A percentile compares a stretch with the other conserved stretches of the same genome.
phyloP scores from a whole-genome alignment of 2,113 vertebrate species.

The Alectura lathami region DNA sequence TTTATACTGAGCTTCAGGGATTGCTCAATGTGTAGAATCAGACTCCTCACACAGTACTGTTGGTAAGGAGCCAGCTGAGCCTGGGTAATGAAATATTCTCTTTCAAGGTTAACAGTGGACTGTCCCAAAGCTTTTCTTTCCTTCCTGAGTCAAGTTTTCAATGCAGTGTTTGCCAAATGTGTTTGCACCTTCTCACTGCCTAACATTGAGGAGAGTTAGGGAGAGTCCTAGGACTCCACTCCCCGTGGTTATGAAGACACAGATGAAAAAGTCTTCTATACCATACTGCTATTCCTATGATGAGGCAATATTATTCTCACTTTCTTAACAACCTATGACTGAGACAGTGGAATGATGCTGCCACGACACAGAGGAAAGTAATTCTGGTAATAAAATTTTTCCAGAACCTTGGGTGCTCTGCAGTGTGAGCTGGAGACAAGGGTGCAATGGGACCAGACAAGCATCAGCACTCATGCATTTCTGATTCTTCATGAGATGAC shows the following conservation, averaged over 20 bases:
- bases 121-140: not conserved
- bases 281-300: not conserved
- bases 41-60: not conserved
- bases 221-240: not conserved
- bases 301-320: not conserved
- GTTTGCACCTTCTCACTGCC: not conserved
- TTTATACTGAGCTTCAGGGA: not conserved
- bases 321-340: not conserved
- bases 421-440: not conserved
- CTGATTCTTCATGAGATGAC: not conserved
- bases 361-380: not conserved
- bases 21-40: not conserved
- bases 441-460: not conserved
- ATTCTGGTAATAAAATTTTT: not conserved
- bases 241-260: not conserved
- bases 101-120: not conserved
- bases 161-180: not conserved
- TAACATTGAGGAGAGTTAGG: not conserved
- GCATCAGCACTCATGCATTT: not conserved
- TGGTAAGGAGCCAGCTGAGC: not conserved
- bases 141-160: not conserved
- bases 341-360: not conserved
- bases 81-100: not conserved
- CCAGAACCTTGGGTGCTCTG: not conserved
- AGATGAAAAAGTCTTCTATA: accelerated